Evolutionary conservation across 2,888 invertebrate species (phyloP).

Genomic region (Odontocolon sp.): DNA sequence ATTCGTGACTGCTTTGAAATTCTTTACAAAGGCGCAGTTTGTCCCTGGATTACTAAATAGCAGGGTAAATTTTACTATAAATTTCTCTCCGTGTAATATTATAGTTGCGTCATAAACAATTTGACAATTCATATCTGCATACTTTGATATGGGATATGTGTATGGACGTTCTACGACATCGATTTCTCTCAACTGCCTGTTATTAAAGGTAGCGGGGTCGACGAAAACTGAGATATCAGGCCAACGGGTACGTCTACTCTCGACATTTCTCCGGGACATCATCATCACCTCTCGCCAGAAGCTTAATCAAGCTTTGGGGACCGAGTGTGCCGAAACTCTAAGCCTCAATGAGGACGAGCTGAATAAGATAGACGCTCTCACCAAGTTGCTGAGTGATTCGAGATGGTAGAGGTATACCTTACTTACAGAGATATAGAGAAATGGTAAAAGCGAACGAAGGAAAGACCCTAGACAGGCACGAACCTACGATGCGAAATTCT

Average conservation of each 20-base stretch:
- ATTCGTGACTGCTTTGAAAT: too few species aligned
- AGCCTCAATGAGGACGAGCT: conserved; percentile 50
- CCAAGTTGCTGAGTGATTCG: conserved; percentile 42
- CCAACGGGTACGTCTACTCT: conserved; percentile 25
- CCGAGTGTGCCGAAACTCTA: conserved; percentile 68
- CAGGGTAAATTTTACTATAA: too few species aligned
- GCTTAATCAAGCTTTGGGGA: conserved; percentile 71
- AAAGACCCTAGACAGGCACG: neutral
- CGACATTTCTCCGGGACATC: conserved; percentile 62
- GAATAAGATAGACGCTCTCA: conserved; percentile 41
- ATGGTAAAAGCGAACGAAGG: neutral
- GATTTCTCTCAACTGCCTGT: conserved; percentile 50
- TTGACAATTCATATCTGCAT: too few species aligned
- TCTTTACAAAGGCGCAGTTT: too few species aligned
- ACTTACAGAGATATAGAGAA: neutral
- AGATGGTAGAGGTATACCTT: neutral
- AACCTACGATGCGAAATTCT: neutral
- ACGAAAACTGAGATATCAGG: conserved; percentile 21
- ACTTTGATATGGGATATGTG: neutral
- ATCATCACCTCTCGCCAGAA: conserved; percentile 68
- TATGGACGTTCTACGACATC: conserved; percentile 30
- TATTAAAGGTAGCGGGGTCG: conserved; percentile 59
- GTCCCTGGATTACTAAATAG: too few species aligned
- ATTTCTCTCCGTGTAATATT: too few species aligned
- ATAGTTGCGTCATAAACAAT: too few species aligned